Conservation (phyloP, 2,113 vertebrate species). For the Malurus alboscapulatus region DNA sequence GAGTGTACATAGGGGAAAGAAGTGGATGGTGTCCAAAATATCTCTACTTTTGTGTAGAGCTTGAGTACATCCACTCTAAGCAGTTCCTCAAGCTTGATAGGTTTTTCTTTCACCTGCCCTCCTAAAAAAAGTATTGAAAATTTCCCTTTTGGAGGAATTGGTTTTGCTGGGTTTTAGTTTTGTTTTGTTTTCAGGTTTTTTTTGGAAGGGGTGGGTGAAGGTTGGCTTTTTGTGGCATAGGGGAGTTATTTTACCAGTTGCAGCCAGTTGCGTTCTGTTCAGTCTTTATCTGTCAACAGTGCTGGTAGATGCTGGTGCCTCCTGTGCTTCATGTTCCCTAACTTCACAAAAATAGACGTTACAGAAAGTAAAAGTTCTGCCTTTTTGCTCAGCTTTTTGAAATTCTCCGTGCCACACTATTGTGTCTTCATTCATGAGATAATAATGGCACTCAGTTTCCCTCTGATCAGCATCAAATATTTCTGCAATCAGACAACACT, state of each 20-base stretch:
- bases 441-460: background rate
- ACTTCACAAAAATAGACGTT: background rate
- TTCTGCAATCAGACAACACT: background rate
- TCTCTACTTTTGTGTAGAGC: background rate
- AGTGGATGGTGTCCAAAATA: background rate
- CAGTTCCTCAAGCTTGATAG: background rate
- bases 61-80: background rate
- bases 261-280: background rate
- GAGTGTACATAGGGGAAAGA: background rate
- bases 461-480: background rate
- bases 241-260: background rate
- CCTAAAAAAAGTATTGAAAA: background rate
- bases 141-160: background rate
- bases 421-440: background rate
- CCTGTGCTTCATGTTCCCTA: background rate
- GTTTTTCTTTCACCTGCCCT: background rate
- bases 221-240: fast-evolving
- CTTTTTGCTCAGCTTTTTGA: background rate
- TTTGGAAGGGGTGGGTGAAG: background rate
- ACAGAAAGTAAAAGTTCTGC: background rate
- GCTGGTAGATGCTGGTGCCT: background rate
- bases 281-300: background rate
- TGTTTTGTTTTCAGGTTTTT: background rate
- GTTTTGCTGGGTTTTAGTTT: background rate
- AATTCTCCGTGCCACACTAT: background rate